These are phyloP conservation scores for Drosophila santomea DNA, from an alignment of 1,140 invertebrate genomes.

Conservation along the genomic window DNA sequence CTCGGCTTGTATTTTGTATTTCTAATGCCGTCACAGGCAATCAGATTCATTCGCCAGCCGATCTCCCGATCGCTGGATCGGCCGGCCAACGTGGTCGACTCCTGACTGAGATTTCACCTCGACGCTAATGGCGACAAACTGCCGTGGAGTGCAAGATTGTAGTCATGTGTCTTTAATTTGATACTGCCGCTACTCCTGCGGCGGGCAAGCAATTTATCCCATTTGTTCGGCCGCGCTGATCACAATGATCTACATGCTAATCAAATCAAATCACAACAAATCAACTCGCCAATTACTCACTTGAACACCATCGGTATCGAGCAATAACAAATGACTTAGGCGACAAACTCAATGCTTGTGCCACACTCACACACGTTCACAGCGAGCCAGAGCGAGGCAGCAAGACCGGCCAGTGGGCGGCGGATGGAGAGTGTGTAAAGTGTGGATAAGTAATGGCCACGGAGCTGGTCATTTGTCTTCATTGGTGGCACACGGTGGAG, in stretches of 20 bases:
- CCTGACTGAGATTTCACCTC: conserved; percentile 70
- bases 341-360: conserved; percentile 61
- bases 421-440: conserved; percentile 38
- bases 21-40: conserved; percentile 80
- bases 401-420: conserved; percentile 21
- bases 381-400: conserved; percentile 32
- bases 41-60: conserved; percentile 42
- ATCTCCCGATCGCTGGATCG: conserved; percentile 18
- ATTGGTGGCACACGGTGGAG: conserved; percentile 62
- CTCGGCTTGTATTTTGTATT: conserved; percentile 65
- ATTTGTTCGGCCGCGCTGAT: conserved; percentile 54
- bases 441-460: conserved; percentile 82
- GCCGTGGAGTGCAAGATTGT: conserved; percentile 81
- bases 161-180: conserved; percentile 55
- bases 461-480: conserved; percentile 82
- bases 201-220: conserved; percentile 66
- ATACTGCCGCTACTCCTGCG: conserved; percentile 27
- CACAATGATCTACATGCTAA: conserved; percentile 78
- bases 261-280: conserved; percentile 72
- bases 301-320: conserved; percentile 60
- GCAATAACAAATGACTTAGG: conserved; percentile 71
- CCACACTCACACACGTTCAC: conserved; percentile 25
- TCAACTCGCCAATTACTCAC: conserved; percentile 71
- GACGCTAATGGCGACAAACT: conserved; percentile 84
- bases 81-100: conserved; percentile 47